A percentile compares a stretch with the other conserved stretches of the same genome.
phyloP scores from a whole-genome alignment of 1,140 invertebrate genomes.

The Bombus terrestris region DNA sequence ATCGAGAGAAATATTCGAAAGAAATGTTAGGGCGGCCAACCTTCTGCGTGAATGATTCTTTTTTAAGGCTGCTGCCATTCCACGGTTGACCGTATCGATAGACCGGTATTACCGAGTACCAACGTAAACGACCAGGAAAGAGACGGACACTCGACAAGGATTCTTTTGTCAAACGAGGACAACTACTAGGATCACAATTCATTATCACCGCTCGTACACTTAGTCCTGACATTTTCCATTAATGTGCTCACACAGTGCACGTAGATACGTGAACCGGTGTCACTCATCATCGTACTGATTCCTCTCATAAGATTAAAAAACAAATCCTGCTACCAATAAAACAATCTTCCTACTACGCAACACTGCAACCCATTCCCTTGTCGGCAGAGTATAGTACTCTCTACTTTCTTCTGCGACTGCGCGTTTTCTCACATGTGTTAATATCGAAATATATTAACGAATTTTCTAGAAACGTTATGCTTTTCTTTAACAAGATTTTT shows the following conservation, averaged over 20 bases:
- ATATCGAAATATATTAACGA: not conserved
- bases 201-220: constrained; percentile 65
- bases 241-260: constrained; percentile 35
- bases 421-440: not conserved
- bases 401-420: constrained; percentile 33
- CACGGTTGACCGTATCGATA: constrained; percentile 60
- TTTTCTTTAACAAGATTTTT: not conserved
- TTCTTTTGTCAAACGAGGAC: constrained; percentile 58
- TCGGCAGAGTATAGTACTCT: not conserved
- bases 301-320: constrained; percentile 53
- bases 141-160: constrained; percentile 39
- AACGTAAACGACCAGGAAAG: constrained; percentile 50
- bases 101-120: constrained; percentile 39
- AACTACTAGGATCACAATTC: constrained; percentile 70
- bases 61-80: constrained; percentile 84
- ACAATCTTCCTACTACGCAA: constrained; percentile 64
- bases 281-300: constrained; percentile 61
- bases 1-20: constrained; percentile 97
- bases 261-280: constrained; percentile 45
- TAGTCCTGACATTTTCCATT: constrained; percentile 59
- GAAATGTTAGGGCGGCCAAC: constrained; percentile 94
- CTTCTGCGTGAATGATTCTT: constrained; percentile 87
- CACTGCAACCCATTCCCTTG: constrained; percentile 39
- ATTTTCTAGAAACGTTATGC: constrained; percentile 25
- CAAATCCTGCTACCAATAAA: constrained; percentile 39